Conservation (phyloP, 2,888 invertebrate species). For the Copidosoma aretas region DNA sequence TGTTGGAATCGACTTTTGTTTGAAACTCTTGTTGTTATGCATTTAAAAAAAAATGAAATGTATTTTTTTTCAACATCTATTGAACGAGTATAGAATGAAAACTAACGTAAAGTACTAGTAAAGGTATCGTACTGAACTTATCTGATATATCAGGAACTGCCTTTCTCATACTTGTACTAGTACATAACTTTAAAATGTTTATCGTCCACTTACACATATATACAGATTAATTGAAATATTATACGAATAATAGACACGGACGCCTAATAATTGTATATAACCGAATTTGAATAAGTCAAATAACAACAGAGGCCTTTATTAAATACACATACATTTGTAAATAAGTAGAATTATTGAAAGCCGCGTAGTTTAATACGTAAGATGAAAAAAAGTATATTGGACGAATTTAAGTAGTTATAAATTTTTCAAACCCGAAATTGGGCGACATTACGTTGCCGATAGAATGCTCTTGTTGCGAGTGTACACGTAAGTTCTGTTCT, state of each 20-base stretch:
- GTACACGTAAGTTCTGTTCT: constrained; percentile 12
- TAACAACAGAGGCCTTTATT: constrained; percentile 48
- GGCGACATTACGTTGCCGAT: constrained; percentile 12
- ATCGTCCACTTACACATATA: constrained; percentile 15
- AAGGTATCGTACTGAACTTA: constrained; percentile 7
- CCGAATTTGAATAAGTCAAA: constrained; percentile 49
- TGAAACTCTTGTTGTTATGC: neutral
- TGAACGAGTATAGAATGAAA: constrained; percentile 8
- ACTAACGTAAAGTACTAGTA: constrained; percentile 11
- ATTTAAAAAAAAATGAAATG: no score
- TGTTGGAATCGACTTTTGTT: neutral
- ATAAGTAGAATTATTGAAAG: constrained; percentile 49
- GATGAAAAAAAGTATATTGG: constrained; percentile 10
- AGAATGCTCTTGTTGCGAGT: constrained; percentile 24
- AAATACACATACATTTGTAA: constrained; percentile 47
- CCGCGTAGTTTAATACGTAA: constrained; percentile 36
- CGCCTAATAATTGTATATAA: constrained; percentile 49
- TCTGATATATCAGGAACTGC: constrained; percentile 14
- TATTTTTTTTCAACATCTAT: neutral
- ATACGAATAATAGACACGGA: constrained; percentile 36
- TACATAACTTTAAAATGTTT: constrained; percentile 13
- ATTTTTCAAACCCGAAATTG: constrained; percentile 25
- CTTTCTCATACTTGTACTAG: constrained; percentile 32
- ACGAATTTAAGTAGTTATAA: constrained; percentile 21
- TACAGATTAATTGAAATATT: constrained; percentile 29